Base-by-base conservation (phyloP, 1,140 invertebrate species). In the Cyrtorhinus lividipennis region DNA sequence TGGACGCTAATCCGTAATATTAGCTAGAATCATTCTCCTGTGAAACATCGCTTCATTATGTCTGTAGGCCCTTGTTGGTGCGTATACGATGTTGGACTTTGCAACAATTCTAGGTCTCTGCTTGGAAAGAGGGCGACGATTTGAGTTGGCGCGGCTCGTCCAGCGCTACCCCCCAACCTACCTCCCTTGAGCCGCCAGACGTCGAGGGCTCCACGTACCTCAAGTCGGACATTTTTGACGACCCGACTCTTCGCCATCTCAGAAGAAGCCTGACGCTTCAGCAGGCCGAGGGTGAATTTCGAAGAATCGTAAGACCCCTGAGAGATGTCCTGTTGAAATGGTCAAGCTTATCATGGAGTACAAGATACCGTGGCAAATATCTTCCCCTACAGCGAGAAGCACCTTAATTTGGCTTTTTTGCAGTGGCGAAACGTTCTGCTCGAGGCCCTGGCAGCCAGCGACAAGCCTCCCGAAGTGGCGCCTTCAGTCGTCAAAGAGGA, bases 341-440 rank as follows among this genome's bases (percentile, higher is more conserved):
- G n/a, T n/a, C n/a, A n/a, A n/a, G n/a, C n/a, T n/a, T n/a, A n/a
- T n/a, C n/a, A n/a, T n/a, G n/a, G n/a, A n/a, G n/a, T n/a, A n/a
- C n/a, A n/a, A n/a, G n/a, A n/a, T n/a, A n/a, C n/a, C n/a, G n/a
- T n/a, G n/a, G n/a, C n/a, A n/a, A n/a, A n/a, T n/a, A n/a, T n/a
- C n/a, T n/a, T n/a, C n/a, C n/a, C n/a, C n/a, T n/a, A n/a, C n/a
- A n/a, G n/a, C n/a, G n/a, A n/a, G n/a, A n/a, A n/a, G n/a, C n/a
- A n/a, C n/a, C n/a, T n/a, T n/a, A n/a, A n/a, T n/a, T n/a, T n/a
- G n/a, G n/a, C n/a, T n/a, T n/a, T n/a, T n/a, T n/a, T n/a, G n/a
- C 22, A 63, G 62, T 63, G 62, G 62, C 56, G 56, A 44, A 63
- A 57, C 10, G 62, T 59, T 23, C 48, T 63, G 13, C 20, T 57